These are phyloP conservation scores for Arrhopalites spinosus DNA, from an alignment of 2,888 invertebrate genomes.

Conservation along the genomic window DNA sequence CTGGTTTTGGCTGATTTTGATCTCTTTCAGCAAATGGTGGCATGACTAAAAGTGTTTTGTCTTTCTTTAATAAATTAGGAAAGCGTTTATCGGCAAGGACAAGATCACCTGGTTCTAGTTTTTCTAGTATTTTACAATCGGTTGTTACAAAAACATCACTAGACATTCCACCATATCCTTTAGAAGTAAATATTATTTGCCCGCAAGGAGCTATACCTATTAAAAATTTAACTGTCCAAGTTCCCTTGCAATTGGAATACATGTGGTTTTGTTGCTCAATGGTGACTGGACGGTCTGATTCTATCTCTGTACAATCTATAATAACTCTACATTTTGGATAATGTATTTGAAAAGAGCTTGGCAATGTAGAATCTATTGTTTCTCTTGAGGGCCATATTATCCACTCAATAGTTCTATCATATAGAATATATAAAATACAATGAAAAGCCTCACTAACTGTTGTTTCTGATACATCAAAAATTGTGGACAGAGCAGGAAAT, in stretches of 20 bases:
- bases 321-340: constrained; percentile 39
- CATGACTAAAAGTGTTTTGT: constrained; percentile 29
- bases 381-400: constrained; percentile 39
- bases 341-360: constrained; percentile 27
- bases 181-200: constrained; percentile 41
- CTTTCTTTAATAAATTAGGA: constrained; percentile 19
- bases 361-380: constrained; percentile 33
- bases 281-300: constrained; percentile 17
- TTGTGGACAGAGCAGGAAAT: not conserved
- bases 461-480: constrained; percentile 28
- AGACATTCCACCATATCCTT: constrained; percentile 45
- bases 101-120: constrained; percentile 25
- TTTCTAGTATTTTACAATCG: constrained; percentile 28
- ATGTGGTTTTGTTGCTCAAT: constrained; percentile 34
- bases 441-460: constrained; percentile 37
- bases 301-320: constrained; percentile 38
- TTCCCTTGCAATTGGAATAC: constrained; percentile 45
- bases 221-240: constrained; percentile 46
- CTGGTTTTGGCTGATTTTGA: constrained; percentile 13
- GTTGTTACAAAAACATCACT: constrained; percentile 44
- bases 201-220: constrained; percentile 46
- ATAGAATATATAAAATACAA: constrained; percentile 20
- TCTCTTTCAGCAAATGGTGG: constrained; percentile 26
- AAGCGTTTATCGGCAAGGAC: constrained; percentile 41
- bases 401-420: constrained; percentile 25